phyloP scores from a whole-genome alignment of 1,140 invertebrate genomes.

The Littorina saxatilis region DNA sequence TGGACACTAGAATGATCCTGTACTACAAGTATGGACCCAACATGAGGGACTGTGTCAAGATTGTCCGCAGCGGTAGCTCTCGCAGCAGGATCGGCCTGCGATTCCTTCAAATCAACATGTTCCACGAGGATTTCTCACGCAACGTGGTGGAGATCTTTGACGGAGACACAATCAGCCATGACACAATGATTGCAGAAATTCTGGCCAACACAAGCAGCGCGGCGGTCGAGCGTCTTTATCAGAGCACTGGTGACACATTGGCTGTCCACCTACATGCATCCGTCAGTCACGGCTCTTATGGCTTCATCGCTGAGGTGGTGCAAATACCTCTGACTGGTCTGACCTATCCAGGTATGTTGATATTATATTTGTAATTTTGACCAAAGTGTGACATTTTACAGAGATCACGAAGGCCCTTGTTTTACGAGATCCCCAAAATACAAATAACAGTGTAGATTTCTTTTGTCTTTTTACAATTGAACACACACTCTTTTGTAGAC shows the following conservation, averaged over 20 bases:
- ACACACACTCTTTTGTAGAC: background rate
- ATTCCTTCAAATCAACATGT: constrained; percentile 94
- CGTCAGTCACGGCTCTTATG: constrained; percentile 93
- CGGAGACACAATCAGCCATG: constrained; percentile 93
- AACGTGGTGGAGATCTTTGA: constrained; percentile 93
- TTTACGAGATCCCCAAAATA: background rate
- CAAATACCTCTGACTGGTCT: constrained; percentile 84
- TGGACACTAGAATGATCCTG: constrained; percentile 93
- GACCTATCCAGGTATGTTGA: constrained; percentile 65
- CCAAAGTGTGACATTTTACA: no score
- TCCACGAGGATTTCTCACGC: constrained; percentile 90
- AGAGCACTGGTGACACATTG: constrained; percentile 75
- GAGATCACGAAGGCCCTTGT: no score
- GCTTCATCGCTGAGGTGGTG: constrained; percentile 98
- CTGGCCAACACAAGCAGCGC: constrained; percentile 55
- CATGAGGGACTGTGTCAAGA: constrained; percentile 98
- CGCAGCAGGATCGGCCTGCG: constrained; percentile 65
- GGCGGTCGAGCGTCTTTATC: constrained; percentile 52
- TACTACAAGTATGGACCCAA: constrained; percentile 99
- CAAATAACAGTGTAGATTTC: background rate
- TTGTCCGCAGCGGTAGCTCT: constrained; percentile 80
- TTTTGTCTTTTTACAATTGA: constrained; percentile 5
- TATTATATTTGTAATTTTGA: background rate
- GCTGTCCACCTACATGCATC: constrained; percentile 95
- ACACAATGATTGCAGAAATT: constrained; percentile 77